Base-by-base conservation (phyloP, 2,113 vertebrate species). In the Crocuta crocuta region DNA sequence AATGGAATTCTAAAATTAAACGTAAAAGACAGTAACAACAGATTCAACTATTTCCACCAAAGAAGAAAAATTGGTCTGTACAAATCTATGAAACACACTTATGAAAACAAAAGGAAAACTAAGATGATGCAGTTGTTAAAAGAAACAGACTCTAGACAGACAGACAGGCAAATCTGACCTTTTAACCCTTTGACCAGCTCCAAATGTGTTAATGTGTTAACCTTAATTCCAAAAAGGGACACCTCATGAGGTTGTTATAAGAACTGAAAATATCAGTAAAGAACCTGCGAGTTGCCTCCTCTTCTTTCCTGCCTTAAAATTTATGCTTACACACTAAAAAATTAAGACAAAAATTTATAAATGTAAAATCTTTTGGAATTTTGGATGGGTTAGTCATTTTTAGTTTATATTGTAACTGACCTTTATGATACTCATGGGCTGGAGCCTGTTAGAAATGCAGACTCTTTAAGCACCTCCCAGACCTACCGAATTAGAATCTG, bases 1-100 rank as follows among this genome's bases (percentile, higher is more conserved):
- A 76, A 90, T 2, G 39, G 5, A 94, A 95, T 82, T 90, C 39
- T 88, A 91, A 97, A 85, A 71, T 78, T 58, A 93, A 92, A 96
- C 31, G 73, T 26, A 84, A 90, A 93, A 85, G 58, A 74, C 1
- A 53, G 3, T 4, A 66, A 84, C 15, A 91, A 71, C 0, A 63
- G 19, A 70, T 1, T 70, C 2, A 97, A 66, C 26, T 82, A 50
- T 35, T 95, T 85, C 80, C 39, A 53, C 7, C 70, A 39, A 35
- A 39, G 26, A 74, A 9, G 21, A 43, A 83, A 85, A n/a, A 12
- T 0, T 17, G n/a, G 90, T 21, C 31, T 66, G 33, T 53, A 88
- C 15, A 81, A 50, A 91, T 73, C 15, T 83, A 74, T 35, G 16
- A 93, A 92, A 94, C 23, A 76, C 73, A 88, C 66, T 7, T 83